Conservation (phyloP, 2,113 vertebrate species). For the Sander vitreus region DNA sequence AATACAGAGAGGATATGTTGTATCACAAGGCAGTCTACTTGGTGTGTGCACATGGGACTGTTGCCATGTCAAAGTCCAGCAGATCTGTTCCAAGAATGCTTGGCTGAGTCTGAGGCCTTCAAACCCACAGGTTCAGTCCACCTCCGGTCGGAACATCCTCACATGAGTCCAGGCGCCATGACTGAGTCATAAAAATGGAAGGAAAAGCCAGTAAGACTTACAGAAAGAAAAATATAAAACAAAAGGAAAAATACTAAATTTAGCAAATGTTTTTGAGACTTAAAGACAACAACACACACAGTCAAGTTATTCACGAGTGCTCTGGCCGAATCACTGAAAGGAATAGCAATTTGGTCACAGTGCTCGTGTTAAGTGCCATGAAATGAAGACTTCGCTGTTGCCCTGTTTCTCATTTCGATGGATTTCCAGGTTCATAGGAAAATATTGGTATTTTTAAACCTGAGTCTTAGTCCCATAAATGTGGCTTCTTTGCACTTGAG, state of each 20-base stretch:
- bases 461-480: too few species aligned
- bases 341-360: not conserved
- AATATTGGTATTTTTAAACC: too few species aligned
- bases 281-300: not conserved
- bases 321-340: too few species aligned
- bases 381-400: too few species aligned
- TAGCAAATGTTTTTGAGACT: not conserved
- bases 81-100: conserved; percentile 28
- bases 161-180: not conserved
- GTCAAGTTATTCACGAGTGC: too few species aligned
- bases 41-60: conserved; percentile 22
- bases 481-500: too few species aligned
- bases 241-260: not conserved
- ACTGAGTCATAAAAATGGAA: conserved; percentile 24
- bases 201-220: not conserved
- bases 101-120: conserved; percentile 6
- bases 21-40: not conserved
- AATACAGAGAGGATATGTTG: too few species aligned
- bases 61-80: conserved; percentile 34
- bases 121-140: conserved; percentile 24
- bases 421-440: too few species aligned
- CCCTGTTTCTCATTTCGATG: not conserved
- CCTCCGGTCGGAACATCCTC: conserved; percentile 15
- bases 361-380: not conserved
- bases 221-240: not conserved